Percentiles rank a stretch among this genome's conserved stretches.
These are phyloP conservation scores for Litoditis marina DNA, from an alignment of 2,888 invertebrate species.

Conservation along the genomic window DNA sequence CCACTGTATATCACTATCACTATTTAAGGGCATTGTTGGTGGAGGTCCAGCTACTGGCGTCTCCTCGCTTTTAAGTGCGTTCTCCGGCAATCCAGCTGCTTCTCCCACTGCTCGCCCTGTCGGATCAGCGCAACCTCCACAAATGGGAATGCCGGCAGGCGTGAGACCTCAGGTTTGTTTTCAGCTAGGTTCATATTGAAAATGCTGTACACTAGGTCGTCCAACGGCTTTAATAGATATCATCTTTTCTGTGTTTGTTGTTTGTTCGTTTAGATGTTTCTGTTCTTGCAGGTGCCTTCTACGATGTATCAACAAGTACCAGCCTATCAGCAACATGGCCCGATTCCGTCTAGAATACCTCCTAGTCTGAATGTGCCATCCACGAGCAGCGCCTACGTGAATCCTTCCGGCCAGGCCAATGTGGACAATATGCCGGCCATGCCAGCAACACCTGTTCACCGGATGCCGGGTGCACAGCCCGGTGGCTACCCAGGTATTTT, in stretches of 20 bases:
- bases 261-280: background rate
- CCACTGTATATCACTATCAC: background rate
- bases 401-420: too few relatives aligned
- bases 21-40: constrained; percentile 1
- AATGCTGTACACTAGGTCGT: too few relatives aligned
- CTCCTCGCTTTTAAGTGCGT: too few relatives aligned
- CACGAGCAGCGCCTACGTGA: too few relatives aligned
- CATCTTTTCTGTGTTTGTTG: too few relatives aligned
- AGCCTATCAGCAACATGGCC: background rate
- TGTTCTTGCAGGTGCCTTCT: background rate
- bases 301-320: background rate
- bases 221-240: too few relatives aligned
- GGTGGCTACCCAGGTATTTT: too few relatives aligned
- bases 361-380: too few relatives aligned
- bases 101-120: too few relatives aligned
- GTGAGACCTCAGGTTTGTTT: background rate
- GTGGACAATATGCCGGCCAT: background rate
- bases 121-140: too few relatives aligned
- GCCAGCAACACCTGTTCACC: constrained; percentile 1
- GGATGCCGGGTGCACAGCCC: too few relatives aligned
- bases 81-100: background rate
- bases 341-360: background rate
- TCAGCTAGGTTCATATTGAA: background rate
- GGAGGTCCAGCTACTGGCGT: background rate
- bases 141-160: too few relatives aligned